Base-by-base conservation (phyloP, 1,140 invertebrate species). In the Teleopsis dalmanni region DNA sequence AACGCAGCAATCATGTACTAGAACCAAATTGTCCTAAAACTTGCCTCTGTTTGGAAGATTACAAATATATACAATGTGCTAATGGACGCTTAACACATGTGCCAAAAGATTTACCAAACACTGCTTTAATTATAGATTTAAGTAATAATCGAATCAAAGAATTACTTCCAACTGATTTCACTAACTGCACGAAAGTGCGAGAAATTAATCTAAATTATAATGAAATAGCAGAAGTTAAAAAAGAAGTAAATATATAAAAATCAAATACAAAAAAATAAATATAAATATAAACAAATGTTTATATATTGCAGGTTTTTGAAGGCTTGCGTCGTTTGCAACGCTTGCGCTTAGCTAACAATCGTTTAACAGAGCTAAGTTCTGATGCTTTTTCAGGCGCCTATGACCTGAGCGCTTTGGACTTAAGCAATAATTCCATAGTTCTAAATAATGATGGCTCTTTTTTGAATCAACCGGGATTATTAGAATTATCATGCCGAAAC, bases 271-370 rank as follows among this genome's bases (percentile, higher is more conserved):
- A n/a, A n/a, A n/a, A n/a, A n/a, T n/a, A n/a, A n/a, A n/a, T n/a
- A n/a, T n/a, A n/a, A n/a, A n/a, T n/a, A n/a, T n/a, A n/a, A n/a
- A n/a, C n/a, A n/a, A n/a, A n/a, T n/a, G n/a, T n/a, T n/a, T n/a
- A 43, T 40, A 16, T 35, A 4, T 36, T 53, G 19, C 26, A 73
- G 70, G 56, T 55, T 10, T 68, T 68, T 33, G 43, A 34, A 19
- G 59, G 57, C 9, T 36, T 62, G 36, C 48, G 53, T 26, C 56
- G 53, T 25, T 47, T 67, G 42, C 54, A 54, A 26, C 53, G 64
- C 4, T 45, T 68, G n/a, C 72, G 75, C 51, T 51, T 81, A 53
- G 65, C 74, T 49, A 73, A 73, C 36, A 81, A 80, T 57, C 70
- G 72, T 45, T 52, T 79, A 21, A 73, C 63, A 13, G 65, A 67